These are phyloP conservation scores for Calcarius ornatus DNA, from an alignment of 2,113 vertebrate species.

Conservation along the genomic window DNA sequence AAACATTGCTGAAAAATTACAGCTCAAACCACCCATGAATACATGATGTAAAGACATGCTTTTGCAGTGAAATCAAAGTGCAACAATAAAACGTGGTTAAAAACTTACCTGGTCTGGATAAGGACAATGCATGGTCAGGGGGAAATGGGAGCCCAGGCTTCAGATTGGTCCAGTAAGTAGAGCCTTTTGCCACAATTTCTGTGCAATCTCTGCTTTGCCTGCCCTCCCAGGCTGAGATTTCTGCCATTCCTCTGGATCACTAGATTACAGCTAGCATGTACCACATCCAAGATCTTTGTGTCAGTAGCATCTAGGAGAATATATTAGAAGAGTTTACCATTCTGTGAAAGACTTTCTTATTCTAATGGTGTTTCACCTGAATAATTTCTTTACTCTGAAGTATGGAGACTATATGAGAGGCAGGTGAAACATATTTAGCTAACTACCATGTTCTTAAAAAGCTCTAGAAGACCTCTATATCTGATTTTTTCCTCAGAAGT, in stretches of 20 bases:
- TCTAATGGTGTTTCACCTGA: background rate
- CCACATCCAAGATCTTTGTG: background rate
- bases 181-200: background rate
- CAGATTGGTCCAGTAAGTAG: background rate
- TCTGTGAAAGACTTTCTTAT: background rate
- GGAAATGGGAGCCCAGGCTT: background rate
- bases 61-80: background rate
- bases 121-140: fast-evolving
- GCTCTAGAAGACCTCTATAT: background rate
- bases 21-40: background rate
- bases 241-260: background rate
- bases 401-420: background rate
- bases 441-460: background rate
- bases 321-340: background rate
- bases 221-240: background rate
- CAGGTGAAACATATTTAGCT: background rate
- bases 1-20: background rate
- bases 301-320: background rate
- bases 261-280: background rate
- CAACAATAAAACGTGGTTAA: background rate
- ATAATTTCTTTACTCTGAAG: background rate
- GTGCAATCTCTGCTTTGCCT: background rate
- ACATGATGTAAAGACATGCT: background rate
- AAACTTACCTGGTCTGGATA: background rate
- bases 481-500: background rate